Evolutionary conservation across 2,797 vertebrate genomes (phyloP).

Genomic region (Xiphophorus birchmanni): DNA sequence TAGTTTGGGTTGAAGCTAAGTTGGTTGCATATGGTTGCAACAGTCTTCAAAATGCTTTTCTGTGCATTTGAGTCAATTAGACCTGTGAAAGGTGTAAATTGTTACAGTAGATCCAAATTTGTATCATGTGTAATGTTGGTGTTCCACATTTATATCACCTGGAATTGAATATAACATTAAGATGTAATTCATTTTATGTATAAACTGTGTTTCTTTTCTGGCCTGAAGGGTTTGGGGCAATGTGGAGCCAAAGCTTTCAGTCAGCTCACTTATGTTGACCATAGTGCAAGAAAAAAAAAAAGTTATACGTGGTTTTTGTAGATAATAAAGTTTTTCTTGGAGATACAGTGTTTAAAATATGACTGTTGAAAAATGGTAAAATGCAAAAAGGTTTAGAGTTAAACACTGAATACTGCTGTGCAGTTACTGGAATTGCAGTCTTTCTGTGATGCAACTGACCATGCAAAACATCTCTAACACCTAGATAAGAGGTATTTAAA

Average conservation of each 20-base stretch:
- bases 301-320: no score
- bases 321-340: not conserved
- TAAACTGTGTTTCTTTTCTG: not conserved
- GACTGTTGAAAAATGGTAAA: not conserved
- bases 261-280: not conserved
- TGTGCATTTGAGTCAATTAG: not conserved
- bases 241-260: not conserved
- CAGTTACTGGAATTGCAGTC: slow-evolving; percentile 3
- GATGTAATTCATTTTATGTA: not conserved
- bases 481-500: slow-evolving; percentile 48
- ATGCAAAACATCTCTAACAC: slow-evolving; percentile 58
- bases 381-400: not conserved
- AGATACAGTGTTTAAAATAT: not conserved
- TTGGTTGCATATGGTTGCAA: no score
- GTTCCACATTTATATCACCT: not conserved
- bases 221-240: not conserved
- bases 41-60: not conserved
- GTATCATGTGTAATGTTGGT: not conserved
- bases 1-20: no score
- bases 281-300: not conserved
- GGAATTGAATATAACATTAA: not conserved
- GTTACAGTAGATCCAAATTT: not conserved
- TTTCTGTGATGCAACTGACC: slow-evolving; percentile 19
- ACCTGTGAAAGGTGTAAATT: not conserved
- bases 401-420: not conserved